Evolutionary conservation across 2,888 invertebrate genomes (phyloP).

Genomic region (Philhelius pedissequus): DNA sequence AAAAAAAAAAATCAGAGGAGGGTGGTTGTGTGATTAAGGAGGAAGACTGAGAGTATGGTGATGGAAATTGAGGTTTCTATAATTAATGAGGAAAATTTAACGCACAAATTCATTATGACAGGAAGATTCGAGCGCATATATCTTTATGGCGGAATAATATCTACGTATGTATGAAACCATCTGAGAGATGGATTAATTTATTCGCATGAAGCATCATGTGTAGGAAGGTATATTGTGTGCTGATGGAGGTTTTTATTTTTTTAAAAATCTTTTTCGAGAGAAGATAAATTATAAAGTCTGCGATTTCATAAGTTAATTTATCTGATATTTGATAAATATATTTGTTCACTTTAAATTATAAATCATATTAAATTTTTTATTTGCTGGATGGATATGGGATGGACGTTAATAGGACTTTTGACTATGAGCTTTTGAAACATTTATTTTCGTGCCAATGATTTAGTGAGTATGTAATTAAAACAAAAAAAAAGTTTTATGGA

Average conservation of each 20-base stretch:
- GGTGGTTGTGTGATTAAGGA: not conserved
- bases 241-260: constrained; percentile 43
- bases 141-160: not conserved
- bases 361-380: constrained; percentile 24
- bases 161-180: constrained; percentile 20
- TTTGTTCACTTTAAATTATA: constrained; percentile 17
- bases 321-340: constrained; percentile 18
- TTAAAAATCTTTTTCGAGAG: not conserved
- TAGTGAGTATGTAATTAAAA: not conserved
- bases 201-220: constrained; percentile 40
- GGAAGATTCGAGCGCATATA: constrained; percentile 11
- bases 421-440: not conserved
- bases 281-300: constrained; percentile 14
- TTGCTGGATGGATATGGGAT: not conserved
- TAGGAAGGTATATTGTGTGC: not conserved
- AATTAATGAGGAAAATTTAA: constrained; percentile 65
- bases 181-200: constrained; percentile 28
- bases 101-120: constrained; percentile 59
- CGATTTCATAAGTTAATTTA: constrained; percentile 14
- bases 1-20: not conserved
- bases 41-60: constrained; percentile 27
- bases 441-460: not conserved
- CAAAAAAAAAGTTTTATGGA: not conserved
- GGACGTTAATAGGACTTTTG: not conserved
- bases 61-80: constrained; percentile 65